Evolutionary conservation across 2,888 invertebrate genomes (phyloP).

Genomic region (Acanthococcus lagerstroemiae): DNA sequence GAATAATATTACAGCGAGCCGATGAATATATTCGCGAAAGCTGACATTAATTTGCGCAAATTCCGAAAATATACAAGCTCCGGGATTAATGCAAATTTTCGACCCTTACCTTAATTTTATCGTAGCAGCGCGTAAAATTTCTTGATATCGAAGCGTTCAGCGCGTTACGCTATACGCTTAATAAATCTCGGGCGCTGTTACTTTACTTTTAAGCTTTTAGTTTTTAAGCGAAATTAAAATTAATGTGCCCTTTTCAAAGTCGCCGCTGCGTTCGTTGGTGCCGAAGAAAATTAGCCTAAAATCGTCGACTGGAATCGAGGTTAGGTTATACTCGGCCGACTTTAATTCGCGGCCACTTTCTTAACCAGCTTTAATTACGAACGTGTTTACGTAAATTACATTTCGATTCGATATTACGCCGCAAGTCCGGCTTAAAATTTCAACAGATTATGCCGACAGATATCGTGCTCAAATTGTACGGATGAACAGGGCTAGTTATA

Average conservation of each 20-base stretch:
- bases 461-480: too few species aligned
- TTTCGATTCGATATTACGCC: not conserved
- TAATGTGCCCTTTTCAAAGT: not conserved
- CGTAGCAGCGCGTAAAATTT: not conserved
- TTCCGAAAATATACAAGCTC: constrained; percentile 20
- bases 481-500: too few species aligned
- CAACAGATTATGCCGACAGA: too few species aligned
- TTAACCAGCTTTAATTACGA: not conserved
- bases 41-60: constrained; percentile 27
- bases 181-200: not conserved
- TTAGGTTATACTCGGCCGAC: too few species aligned
- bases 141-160: not conserved
- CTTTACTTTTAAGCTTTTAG: not conserved
- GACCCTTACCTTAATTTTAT: not conserved
- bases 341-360: not conserved
- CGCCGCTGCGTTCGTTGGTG: not conserved
- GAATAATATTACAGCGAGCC: not conserved
- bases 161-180: not conserved
- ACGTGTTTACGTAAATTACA: not conserved
- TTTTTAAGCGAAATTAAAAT: not conserved
- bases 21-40: constrained; percentile 16
- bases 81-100: constrained; percentile 27
- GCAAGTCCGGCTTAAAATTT: too few species aligned
- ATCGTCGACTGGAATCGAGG: too few species aligned
- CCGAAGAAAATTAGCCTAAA: not conserved